These are phyloP conservation scores for Eleginops maclovinus DNA, from an alignment of 2,113 vertebrate species.

Conservation along the genomic window DNA sequence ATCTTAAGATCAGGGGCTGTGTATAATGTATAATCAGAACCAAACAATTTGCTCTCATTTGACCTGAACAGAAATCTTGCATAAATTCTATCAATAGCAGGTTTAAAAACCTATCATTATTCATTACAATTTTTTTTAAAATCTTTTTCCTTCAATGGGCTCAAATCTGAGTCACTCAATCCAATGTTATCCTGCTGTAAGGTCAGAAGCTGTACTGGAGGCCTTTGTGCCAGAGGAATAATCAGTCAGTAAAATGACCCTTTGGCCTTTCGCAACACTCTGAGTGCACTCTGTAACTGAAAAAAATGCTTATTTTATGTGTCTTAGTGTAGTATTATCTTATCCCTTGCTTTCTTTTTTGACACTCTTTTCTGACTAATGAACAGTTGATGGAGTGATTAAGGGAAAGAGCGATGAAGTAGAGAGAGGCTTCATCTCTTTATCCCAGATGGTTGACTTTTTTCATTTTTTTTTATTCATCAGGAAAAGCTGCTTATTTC, in stretches of 20 bases:
- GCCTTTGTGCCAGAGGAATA: conserved; percentile 6
- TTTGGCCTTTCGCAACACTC: conserved; percentile 20
- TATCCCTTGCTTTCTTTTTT: background rate
- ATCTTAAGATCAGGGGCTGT: conserved; percentile 18
- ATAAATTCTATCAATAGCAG: background rate
- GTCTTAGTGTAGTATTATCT: background rate
- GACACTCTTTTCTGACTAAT: conserved; percentile 6
- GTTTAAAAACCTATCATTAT: background rate
- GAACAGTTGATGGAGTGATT: conserved; percentile 41
- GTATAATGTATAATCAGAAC: conserved; percentile 2
- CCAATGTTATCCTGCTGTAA: background rate
- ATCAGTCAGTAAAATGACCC: conserved; percentile 10
- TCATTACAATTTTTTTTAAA: background rate
- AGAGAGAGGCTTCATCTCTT: conserved; percentile 48
- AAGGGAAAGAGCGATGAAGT: conserved; percentile 32
- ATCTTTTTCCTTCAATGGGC: background rate
- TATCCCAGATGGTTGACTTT: conserved; percentile 66
- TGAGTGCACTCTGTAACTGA: background rate
- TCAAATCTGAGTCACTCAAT: conserved; percentile 6
- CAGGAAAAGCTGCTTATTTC: conserved; percentile 65
- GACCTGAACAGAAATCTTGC: background rate
- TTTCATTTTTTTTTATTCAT: conserved; percentile 46
- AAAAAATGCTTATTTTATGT: background rate
- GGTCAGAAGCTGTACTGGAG: conserved; percentile 29
- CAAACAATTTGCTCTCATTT: background rate